Conservation (phyloP, 35 echinoderm and acorn worm genomes). For the Heliocidaris erythrogramma region DNA sequence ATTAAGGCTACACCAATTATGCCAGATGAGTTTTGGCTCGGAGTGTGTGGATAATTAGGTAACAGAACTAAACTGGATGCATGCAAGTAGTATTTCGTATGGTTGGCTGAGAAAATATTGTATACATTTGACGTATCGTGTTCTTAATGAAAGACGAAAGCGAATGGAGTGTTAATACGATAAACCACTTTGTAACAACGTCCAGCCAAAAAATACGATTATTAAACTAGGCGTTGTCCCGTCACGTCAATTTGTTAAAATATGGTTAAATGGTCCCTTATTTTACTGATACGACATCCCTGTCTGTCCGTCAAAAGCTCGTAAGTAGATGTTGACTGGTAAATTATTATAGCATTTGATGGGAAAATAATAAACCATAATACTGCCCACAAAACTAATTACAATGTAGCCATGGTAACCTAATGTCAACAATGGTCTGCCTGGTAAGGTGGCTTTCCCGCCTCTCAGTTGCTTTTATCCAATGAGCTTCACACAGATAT, state of each 20-base stretch:
- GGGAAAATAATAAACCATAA: no score
- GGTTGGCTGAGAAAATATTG: not conserved
- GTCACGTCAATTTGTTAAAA: not conserved
- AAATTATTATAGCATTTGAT: no score
- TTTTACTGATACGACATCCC: not conserved
- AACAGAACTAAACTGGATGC: not conserved
- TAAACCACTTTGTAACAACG: not conserved
- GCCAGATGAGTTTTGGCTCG: not conserved
- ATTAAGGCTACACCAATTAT: not conserved
- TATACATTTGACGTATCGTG: not conserved
- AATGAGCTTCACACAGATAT: not conserved
- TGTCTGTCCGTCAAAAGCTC: no score
- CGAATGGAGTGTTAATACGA: not conserved
- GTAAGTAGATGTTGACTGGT: no score
- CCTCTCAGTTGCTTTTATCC: not conserved
- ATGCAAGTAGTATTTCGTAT: not conserved
- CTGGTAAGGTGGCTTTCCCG: no score
- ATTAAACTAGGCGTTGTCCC: not conserved
- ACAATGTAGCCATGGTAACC: no score
- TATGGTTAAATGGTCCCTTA: not conserved
- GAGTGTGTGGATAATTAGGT: not conserved
- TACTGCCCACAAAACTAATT: no score
- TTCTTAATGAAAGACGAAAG: not conserved
- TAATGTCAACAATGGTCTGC: no score
- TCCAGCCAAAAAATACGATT: constrained; percentile 2